Percentiles rank a stretch among this genome's conserved stretches.
Evolutionary conservation across 2,888 invertebrate species (phyloP).

Genomic region (Dryococelus australis): DNA sequence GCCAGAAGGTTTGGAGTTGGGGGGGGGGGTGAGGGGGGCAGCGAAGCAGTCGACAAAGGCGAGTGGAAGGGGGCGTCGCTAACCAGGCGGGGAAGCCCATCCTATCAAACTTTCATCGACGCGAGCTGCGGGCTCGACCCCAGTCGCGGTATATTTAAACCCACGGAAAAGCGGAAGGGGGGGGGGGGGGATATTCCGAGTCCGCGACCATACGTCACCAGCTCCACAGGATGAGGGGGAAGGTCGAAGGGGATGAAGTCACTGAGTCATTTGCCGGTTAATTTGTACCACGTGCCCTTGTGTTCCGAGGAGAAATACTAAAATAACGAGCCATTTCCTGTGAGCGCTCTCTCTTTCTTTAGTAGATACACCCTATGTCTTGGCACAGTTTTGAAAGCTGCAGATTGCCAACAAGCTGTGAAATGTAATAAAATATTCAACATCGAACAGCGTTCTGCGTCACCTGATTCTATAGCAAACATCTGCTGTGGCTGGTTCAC

Average conservation of each 20-base stretch:
- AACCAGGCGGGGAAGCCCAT: background rate
- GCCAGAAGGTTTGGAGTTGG: too few species aligned
- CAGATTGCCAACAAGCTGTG: too few species aligned
- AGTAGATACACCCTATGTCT: too few species aligned
- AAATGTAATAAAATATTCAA: too few species aligned
- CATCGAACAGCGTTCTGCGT: too few species aligned
- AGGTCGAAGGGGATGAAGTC: background rate
- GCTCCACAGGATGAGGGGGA: background rate
- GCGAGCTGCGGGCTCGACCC: background rate
- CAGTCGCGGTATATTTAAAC: background rate
- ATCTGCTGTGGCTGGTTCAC: too few species aligned
- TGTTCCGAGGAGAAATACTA: background rate
- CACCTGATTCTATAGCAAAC: too few species aligned
- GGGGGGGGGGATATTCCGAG: background rate
- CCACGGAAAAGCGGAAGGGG: too few species aligned
- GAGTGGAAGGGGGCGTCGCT: background rate
- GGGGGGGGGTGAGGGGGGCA: background rate
- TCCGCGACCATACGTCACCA: background rate
- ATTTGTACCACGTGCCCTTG: slow-evolving; percentile 10
- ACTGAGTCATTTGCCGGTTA: slow-evolving; percentile 2
- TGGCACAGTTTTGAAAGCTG: too few species aligned
- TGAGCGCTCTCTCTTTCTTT: background rate
- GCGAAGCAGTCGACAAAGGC: too few species aligned
- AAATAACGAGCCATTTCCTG: background rate
- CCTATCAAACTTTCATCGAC: background rate